These are phyloP conservation scores for Gymnorhina tibicen DNA, from an alignment of 2,113 vertebrate genomes.

Conservation along the genomic window DNA sequence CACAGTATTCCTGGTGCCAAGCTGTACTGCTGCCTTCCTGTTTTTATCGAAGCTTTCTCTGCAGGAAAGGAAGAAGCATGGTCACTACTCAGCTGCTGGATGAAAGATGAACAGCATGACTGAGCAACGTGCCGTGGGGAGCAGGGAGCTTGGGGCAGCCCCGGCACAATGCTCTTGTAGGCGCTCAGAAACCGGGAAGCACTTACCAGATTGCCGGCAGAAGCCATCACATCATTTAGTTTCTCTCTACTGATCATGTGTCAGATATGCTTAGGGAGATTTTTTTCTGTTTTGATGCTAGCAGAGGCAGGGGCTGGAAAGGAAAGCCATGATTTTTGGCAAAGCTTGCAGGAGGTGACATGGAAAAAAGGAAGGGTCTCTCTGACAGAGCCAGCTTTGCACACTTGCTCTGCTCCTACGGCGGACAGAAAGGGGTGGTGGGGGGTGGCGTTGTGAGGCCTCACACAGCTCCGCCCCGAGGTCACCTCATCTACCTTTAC, in stretches of 20 bases:
- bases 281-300: not conserved
- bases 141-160: not conserved
- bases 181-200: accelerated
- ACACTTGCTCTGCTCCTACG: not conserved
- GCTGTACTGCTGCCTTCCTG: not conserved
- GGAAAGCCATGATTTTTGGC: not conserved
- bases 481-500: not conserved
- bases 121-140: accelerated
- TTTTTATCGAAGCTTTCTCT: not conserved
- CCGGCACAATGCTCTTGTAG: not conserved
- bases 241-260: not conserved
- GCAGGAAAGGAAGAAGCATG: not conserved
- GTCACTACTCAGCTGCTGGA: not conserved
- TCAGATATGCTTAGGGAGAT: not conserved
- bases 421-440: not conserved
- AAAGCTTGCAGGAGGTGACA: not conserved
- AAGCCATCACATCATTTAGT: not conserved
- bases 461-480: not conserved
- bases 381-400: not conserved
- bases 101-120: not conserved
- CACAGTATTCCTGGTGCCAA: not conserved
- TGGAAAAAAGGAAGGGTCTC: not conserved
- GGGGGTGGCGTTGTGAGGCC: not conserved
- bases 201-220: accelerated
- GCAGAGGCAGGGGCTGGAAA: not conserved